phyloP scores from a whole-genome alignment of 2,113 vertebrate species.

The Oncorhynchus masou region DNA sequence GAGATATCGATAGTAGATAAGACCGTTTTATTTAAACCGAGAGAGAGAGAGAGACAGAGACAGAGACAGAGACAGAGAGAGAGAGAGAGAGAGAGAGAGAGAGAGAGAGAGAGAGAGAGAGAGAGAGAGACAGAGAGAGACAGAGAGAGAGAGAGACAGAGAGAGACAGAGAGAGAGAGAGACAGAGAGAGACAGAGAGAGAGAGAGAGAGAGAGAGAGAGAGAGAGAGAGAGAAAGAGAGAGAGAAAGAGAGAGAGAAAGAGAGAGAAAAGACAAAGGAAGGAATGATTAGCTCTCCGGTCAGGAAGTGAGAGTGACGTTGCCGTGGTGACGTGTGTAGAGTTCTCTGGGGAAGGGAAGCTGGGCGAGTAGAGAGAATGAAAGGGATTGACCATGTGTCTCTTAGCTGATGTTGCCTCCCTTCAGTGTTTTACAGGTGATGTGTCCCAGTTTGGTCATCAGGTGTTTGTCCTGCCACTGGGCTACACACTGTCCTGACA shows the following conservation, averaged over 20 bases:
- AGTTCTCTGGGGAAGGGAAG: background rate
- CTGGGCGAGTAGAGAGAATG: background rate
- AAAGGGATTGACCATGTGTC: too few species aligned
- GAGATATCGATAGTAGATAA: too few species aligned
- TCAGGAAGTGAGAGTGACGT: background rate
- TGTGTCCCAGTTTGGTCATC: slow-evolving; percentile 86
- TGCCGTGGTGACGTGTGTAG: background rate
- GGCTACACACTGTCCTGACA: slow-evolving; percentile 82
- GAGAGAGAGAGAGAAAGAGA: slow-evolving; percentile 14
- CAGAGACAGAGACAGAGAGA: too few species aligned
- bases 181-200: background rate
- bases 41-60: too few species aligned
- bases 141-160: background rate
- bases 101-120: too few species aligned
- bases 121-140: background rate
- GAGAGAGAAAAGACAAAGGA: too few species aligned
- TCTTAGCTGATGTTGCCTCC: slow-evolving; percentile 92
- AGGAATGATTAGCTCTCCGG: background rate
- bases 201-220: slow-evolving; percentile 25
- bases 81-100: slow-evolving; percentile 15
- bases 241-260: slow-evolving; percentile 23
- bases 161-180: too few species aligned
- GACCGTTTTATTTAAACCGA: background rate
- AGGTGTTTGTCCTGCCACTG: slow-evolving; percentile 90
- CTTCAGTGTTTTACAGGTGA: slow-evolving; percentile 91